Conservation (phyloP, 2,888 invertebrate species). For the Cheilosia soror region DNA sequence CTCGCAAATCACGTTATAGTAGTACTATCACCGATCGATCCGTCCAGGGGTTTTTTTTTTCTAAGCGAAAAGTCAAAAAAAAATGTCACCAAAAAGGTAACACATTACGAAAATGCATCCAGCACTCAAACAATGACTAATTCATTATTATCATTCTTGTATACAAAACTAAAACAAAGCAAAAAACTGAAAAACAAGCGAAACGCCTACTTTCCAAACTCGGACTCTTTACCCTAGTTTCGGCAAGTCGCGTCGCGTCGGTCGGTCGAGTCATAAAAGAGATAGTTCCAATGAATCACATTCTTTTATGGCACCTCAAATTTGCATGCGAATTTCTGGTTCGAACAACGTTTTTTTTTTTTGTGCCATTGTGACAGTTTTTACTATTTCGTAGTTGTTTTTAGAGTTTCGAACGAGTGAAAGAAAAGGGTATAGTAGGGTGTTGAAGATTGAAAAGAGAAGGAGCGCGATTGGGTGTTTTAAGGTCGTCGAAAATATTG, state of each 20-base stretch:
- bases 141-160: slow-evolving; percentile 39
- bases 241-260: no score
- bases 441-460: background rate
- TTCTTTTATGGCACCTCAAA: slow-evolving; percentile 8
- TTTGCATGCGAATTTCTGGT: slow-evolving; percentile 24
- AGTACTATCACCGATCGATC: background rate
- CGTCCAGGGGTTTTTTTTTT: slow-evolving; percentile 5
- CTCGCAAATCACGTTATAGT: slow-evolving; percentile 28
- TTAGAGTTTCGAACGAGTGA: background rate
- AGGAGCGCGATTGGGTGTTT: background rate
- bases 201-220: slow-evolving; percentile 51
- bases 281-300: slow-evolving; percentile 17
- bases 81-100: slow-evolving; percentile 45
- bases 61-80: slow-evolving; percentile 8
- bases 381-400: background rate
- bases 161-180: slow-evolving; percentile 18
- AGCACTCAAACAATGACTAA: slow-evolving; percentile 26
- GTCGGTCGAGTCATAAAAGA: background rate
- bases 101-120: slow-evolving; percentile 12
- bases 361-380: background rate
- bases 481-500: background rate
- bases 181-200: slow-evolving; percentile 31
- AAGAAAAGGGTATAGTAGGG: background rate
- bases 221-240: background rate
- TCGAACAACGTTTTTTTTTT: background rate